Percentiles rank a stretch among this genome's conserved stretches.
Evolutionary conservation across 2,888 invertebrate genomes (phyloP).

Genomic region (Clepsis dumicolana): DNA sequence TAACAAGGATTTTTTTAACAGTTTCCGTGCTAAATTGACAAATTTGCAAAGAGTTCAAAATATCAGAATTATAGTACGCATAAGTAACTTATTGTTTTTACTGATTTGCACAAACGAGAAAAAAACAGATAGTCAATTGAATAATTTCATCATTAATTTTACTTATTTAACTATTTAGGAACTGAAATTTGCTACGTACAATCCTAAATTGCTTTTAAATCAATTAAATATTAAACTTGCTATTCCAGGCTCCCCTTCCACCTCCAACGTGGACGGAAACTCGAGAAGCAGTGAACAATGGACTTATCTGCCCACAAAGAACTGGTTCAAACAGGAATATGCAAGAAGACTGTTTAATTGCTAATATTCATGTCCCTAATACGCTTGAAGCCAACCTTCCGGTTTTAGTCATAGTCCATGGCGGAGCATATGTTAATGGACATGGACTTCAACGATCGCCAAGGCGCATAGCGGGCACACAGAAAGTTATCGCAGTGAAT

Average conservation of each 20-base stretch:
- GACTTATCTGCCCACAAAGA: constrained; percentile 16
- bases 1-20: too few species aligned
- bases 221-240: background rate
- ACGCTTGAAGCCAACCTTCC: constrained; percentile 5
- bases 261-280: constrained; percentile 1
- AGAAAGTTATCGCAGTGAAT: background rate
- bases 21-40: too few species aligned
- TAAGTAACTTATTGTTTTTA: too few species aligned
- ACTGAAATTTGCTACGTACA: too few species aligned
- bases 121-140: too few species aligned
- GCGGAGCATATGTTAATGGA: constrained; percentile 2
- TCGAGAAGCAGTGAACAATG: background rate
- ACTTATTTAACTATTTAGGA: too few species aligned
- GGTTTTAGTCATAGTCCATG: constrained; percentile 8
- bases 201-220: too few species aligned
- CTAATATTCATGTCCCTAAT: constrained; percentile 10
- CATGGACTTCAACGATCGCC: background rate
- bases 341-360: constrained; percentile 12
- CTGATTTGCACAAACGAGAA: too few species aligned
- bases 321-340: background rate
- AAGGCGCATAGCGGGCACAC: background rate
- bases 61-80: too few species aligned
- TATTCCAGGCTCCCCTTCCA: constrained; percentile 2
- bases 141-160: too few species aligned
- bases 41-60: too few species aligned